phyloP scores from a whole-genome alignment of 2,113 vertebrate genomes.

The Brachyhypopomus gauderio region DNA sequence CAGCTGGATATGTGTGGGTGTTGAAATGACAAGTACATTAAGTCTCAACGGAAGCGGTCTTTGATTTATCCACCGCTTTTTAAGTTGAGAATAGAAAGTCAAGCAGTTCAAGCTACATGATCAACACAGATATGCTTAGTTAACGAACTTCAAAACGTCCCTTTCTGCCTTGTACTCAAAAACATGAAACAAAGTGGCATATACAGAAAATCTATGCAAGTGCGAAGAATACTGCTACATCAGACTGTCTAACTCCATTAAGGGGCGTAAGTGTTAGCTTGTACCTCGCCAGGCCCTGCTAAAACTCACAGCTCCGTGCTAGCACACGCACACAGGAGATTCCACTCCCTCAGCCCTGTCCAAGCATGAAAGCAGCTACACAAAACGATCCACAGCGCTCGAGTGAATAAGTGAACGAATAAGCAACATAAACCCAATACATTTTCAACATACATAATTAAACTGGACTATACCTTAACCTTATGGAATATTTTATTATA shows the following conservation, averaged over 20 bases:
- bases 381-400: too few relatives aligned
- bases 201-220: not conserved
- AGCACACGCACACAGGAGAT: constrained; percentile 60
- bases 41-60: not conserved
- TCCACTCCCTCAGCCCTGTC: constrained; percentile 52
- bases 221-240: not conserved
- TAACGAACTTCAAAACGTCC: not conserved
- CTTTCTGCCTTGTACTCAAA: not conserved
- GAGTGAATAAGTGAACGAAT: too few relatives aligned
- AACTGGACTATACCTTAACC: too few relatives aligned
- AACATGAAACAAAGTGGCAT: not conserved
- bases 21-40: not conserved
- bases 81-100: not conserved
- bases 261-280: constrained; percentile 32
- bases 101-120: not conserved
- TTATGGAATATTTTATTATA: too few relatives aligned
- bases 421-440: too few relatives aligned
- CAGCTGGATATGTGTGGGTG: constrained; percentile 53
- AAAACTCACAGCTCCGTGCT: constrained; percentile 68
- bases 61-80: not conserved
- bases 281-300: constrained; percentile 49
- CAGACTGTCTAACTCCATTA: not conserved
- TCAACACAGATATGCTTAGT: not conserved
- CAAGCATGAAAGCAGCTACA: constrained; percentile 30
- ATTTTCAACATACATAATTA: too few relatives aligned